phyloP scores from a whole-genome alignment of 2,888 invertebrate genomes.

The Agonum fuliginosum region DNA sequence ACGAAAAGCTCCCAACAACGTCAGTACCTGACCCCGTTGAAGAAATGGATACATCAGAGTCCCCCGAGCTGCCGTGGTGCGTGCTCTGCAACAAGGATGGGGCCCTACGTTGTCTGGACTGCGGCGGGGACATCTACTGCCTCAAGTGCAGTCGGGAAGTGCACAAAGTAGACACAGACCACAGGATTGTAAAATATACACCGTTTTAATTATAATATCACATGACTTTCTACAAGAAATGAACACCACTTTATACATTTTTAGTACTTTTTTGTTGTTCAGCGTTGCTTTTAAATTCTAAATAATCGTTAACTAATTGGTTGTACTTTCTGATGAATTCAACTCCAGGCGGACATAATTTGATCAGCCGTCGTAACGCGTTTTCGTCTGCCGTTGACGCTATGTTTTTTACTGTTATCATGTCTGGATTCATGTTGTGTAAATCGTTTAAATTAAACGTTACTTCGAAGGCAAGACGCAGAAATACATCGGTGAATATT shows the following conservation, averaged over 20 bases:
- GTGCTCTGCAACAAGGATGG: conserved; percentile 91
- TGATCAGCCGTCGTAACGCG: conserved; percentile 51
- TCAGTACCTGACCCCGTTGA: conserved; percentile 60
- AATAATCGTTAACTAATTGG: conserved; percentile 47
- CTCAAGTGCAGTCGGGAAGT: conserved; percentile 83
- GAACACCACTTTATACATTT: conserved; percentile 43
- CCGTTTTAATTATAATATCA: background rate
- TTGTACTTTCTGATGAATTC: conserved; percentile 59
- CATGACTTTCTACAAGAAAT: conserved; percentile 20
- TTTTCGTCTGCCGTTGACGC: conserved; percentile 52
- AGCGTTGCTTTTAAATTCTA: background rate
- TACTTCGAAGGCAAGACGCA: conserved; percentile 51
- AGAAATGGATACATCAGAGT: conserved; percentile 58
- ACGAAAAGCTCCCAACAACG: conserved; percentile 69
- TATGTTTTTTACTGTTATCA: conserved; percentile 44
- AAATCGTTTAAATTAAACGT: conserved; percentile 59
- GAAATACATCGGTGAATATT: background rate
- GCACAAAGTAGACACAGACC: conserved; percentile 73
- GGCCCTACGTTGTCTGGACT: conserved; percentile 82
- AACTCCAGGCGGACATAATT: conserved; percentile 57
- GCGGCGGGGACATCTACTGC: conserved; percentile 88
- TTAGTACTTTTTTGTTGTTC: background rate
- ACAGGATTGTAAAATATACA: conserved; percentile 66
- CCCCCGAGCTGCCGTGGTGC: conserved; percentile 85
- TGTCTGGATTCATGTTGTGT: conserved; percentile 58